Evolutionary conservation across 2,888 invertebrate genomes (phyloP).

Genomic region (Apeira syringaria): DNA sequence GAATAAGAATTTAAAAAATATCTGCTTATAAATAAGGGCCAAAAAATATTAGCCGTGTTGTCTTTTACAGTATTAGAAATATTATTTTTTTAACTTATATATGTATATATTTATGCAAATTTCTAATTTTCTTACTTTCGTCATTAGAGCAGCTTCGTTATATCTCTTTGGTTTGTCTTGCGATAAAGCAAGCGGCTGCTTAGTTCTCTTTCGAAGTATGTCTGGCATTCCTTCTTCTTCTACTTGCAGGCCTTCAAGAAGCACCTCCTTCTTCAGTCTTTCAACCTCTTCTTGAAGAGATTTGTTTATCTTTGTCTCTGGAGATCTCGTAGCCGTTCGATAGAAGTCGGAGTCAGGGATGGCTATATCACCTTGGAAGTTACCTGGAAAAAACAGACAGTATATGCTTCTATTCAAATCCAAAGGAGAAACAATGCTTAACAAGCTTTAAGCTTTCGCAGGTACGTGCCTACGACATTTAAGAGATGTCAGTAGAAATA

Average conservation of each 20-base stretch:
- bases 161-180: conserved; percentile 77
- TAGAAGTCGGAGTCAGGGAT: conserved; percentile 84
- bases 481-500: too few species aligned
- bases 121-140: conserved; percentile 57
- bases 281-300: conserved; percentile 91
- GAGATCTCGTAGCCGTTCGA: conserved; percentile 52
- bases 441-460: too few species aligned
- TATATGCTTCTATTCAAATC: too few species aligned
- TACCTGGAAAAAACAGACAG: conserved; percentile 78
- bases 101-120: too few species aligned
- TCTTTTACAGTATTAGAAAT: too few species aligned
- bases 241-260: conserved; percentile 91
- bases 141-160: conserved; percentile 70
- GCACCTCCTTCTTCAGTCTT: conserved; percentile 91
- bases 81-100: too few species aligned
- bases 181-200: conserved; percentile 81
- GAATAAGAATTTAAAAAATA: too few species aligned
- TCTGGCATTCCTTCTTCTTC: conserved; percentile 93
- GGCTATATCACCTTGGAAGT: conserved; percentile 93
- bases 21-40: too few species aligned
- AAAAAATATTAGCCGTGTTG: too few species aligned
- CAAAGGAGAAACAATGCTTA: too few species aligned
- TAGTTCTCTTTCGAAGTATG: conserved; percentile 87
- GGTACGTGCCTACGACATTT: too few species aligned
- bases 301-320: conserved; percentile 84